A percentile compares a stretch with the other conserved stretches of the same genome.
These are phyloP conservation scores for Callipepla californica DNA, from an alignment of 2,113 vertebrate genomes.

Conservation along the genomic window DNA sequence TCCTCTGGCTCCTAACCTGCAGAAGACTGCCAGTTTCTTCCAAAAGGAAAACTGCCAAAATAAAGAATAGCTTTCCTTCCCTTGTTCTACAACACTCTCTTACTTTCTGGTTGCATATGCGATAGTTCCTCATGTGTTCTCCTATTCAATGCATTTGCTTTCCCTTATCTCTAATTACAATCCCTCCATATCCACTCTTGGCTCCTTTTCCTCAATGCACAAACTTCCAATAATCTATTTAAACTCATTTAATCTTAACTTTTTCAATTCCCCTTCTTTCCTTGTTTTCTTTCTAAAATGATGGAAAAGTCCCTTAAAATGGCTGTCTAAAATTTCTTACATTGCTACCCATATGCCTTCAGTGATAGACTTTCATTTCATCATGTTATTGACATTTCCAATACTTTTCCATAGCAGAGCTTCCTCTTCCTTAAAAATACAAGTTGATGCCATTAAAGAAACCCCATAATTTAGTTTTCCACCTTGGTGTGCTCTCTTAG, in stretches of 20 bases:
- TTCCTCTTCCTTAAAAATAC: background rate
- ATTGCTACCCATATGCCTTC: background rate
- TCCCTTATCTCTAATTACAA: background rate
- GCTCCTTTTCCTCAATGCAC: background rate
- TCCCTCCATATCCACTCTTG: background rate
- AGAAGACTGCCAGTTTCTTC: background rate
- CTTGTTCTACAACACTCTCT: background rate
- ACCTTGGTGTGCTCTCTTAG: background rate
- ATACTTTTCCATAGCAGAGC: background rate
- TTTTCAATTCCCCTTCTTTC: background rate
- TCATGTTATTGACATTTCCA: background rate
- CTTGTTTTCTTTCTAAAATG: background rate
- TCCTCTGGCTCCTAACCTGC: background rate
- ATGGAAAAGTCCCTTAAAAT: background rate
- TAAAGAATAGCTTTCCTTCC: background rate
- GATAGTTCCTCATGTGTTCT: background rate
- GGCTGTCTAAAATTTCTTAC: background rate
- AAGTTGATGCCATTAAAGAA: background rate
- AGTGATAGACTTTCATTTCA: background rate
- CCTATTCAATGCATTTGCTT: background rate
- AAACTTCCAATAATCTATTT: background rate
- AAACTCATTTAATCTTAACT: background rate
- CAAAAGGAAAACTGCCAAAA: background rate
- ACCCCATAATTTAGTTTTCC: background rate
- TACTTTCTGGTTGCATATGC: background rate